Conservation (phyloP, 2,113 vertebrate genomes). For the Anhinga anhinga region DNA sequence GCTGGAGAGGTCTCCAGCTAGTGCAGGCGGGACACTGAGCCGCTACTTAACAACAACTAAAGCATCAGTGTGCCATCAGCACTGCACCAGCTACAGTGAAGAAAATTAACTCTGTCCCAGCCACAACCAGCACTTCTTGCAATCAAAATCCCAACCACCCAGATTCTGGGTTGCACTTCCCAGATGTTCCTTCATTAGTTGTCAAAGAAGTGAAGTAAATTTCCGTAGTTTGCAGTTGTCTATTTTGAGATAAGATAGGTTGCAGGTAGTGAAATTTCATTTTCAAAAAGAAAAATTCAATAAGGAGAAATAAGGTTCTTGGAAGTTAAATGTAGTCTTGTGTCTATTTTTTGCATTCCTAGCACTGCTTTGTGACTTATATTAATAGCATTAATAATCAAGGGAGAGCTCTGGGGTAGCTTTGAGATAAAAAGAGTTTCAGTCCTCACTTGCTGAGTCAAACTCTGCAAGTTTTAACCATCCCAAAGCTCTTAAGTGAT, state of each 20-base stretch:
- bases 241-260: background rate
- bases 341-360: background rate
- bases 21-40: too few relatives aligned
- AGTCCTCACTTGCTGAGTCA: background rate
- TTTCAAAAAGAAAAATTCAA: background rate
- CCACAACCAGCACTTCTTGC: background rate
- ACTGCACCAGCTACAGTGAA: too few relatives aligned
- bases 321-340: background rate
- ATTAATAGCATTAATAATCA: background rate
- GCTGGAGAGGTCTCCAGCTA: too few relatives aligned
- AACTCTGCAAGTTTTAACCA: background rate
- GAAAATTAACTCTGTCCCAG: too few relatives aligned
- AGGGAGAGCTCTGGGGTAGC: background rate
- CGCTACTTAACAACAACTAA: too few relatives aligned
- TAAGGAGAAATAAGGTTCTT: background rate
- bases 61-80: too few relatives aligned
- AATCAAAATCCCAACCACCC: background rate
- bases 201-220: background rate
- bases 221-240: background rate
- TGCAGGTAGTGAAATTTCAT: background rate
- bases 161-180: background rate
- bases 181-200: conserved; percentile 23
- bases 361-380: background rate
- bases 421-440: background rate
- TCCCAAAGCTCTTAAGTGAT: background rate